phyloP scores from a whole-genome alignment of 2,888 invertebrate genomes.

The Myopa testacea region DNA sequence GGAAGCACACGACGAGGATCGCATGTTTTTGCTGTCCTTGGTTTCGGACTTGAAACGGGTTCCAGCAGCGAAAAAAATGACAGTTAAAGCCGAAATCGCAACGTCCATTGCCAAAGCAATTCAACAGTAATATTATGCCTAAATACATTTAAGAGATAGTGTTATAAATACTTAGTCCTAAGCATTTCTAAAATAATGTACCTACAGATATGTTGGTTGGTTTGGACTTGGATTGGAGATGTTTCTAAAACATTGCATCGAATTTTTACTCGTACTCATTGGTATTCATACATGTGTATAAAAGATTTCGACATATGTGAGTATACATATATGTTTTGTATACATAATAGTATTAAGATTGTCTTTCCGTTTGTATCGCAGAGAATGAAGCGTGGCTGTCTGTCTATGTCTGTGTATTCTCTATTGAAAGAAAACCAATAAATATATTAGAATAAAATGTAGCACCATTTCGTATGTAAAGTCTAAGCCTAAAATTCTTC shows the following conservation, averaged over 20 bases:
- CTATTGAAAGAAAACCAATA: too few species aligned
- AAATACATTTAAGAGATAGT: conserved; percentile 1
- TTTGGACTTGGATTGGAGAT: conserved; percentile 1
- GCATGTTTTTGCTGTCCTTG: conserved; percentile 53
- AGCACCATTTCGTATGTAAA: too few species aligned
- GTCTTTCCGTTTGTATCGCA: too few species aligned
- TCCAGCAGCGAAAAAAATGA: conserved; percentile 49
- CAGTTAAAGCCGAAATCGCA: conserved; percentile 51
- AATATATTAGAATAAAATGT: too few species aligned
- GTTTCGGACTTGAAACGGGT: conserved; percentile 52
- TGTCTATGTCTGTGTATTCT: too few species aligned
- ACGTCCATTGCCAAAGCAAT: conserved; percentile 48
- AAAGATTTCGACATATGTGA: not conserved
- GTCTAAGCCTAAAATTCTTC: too few species aligned
- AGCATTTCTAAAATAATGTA: not conserved
- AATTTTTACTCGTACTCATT: not conserved
- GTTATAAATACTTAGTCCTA: not conserved
- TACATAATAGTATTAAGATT: not conserved
- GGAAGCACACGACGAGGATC: conserved; percentile 50
- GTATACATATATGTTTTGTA: not conserved
- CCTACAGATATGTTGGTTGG: not conserved
- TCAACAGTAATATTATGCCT: conserved; percentile 26
- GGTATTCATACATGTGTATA: not conserved
- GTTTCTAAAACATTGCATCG: conserved; percentile 14
- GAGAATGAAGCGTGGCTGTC: too few species aligned